Evolutionary conservation across 92 coral and sea anemone species (phyloP).

Genomic region (Epizoanthus stellaris): DNA sequence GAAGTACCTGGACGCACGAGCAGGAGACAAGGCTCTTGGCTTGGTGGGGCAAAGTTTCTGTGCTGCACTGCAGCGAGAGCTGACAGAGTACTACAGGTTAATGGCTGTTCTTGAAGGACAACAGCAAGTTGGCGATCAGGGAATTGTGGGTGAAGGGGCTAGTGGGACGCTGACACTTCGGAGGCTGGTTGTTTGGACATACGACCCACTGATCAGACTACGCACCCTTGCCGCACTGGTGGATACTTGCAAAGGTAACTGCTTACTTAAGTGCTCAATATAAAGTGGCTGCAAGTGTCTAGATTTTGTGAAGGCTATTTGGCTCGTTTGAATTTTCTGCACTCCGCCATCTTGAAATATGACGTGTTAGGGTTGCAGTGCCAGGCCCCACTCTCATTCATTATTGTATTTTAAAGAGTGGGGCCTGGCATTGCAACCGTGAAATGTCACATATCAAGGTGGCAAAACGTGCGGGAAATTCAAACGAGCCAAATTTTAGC

Average conservation of each 20-base stretch:
- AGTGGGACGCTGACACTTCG: conserved; percentile 92
- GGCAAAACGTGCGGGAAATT: too few relatives aligned
- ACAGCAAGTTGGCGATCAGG: conserved; percentile 88
- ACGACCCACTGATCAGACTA: conserved; percentile 88
- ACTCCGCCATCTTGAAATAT: too few relatives aligned
- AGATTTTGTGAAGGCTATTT: too few relatives aligned
- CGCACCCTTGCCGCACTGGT: conserved; percentile 96
- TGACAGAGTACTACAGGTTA: conserved; percentile 95
- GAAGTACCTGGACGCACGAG: conserved; percentile 93
- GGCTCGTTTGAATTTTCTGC: too few relatives aligned
- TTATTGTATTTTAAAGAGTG: too few relatives aligned
- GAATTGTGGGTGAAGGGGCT: conserved; percentile 92
- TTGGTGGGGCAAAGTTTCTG: conserved; percentile 98
- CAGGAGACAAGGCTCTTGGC: conserved; percentile 98
- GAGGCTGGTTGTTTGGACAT: conserved; percentile 96
- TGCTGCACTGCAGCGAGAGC: conserved; percentile 95
- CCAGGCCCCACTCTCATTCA: too few relatives aligned
- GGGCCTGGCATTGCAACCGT: too few relatives aligned
- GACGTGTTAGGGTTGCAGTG: too few relatives aligned
- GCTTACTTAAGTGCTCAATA: background rate
- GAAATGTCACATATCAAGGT: too few relatives aligned
- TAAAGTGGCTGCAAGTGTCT: too few relatives aligned
- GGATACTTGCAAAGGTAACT: conserved; percentile 94
- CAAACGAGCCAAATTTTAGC: too few relatives aligned
- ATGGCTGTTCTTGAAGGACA: conserved; percentile 99